Conservation (phyloP, 2,113 vertebrate species). For the Ceyx margarethae region DNA sequence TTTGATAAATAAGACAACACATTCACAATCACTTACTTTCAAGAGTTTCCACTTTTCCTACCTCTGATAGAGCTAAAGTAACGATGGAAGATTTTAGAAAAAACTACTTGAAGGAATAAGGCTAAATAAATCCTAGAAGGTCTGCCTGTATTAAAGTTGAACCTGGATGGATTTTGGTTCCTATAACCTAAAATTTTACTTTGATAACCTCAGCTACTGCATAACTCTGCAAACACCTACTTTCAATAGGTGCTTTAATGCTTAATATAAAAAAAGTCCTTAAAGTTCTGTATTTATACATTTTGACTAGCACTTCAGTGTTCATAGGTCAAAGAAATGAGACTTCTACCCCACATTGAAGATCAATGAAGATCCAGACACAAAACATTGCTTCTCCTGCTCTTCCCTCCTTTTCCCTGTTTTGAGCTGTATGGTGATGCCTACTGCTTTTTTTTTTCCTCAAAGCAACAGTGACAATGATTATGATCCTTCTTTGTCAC, state of each 20-base stretch:
- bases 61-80: background rate
- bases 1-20: background rate
- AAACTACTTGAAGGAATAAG: background rate
- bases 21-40: background rate
- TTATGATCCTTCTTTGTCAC: background rate
- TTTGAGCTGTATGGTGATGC: background rate
- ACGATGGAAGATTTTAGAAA: background rate
- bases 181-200: background rate
- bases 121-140: background rate
- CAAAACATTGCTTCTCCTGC: background rate
- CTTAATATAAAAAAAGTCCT: background rate
- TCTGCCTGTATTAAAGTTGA: background rate
- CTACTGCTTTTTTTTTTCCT: background rate
- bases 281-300: background rate
- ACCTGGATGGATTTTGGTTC: background rate
- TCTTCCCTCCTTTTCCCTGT: background rate
- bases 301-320: background rate
- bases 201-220: background rate
- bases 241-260: background rate
- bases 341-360: background rate
- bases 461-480: background rate
- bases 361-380: background rate
- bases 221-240: background rate
- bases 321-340: background rate
- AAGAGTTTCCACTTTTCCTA: background rate